Evolutionary conservation across 2,113 vertebrate species (phyloP), one percentile per base, ranked within the genome.

Genomic region (Muntiacus reevesi): DNA sequence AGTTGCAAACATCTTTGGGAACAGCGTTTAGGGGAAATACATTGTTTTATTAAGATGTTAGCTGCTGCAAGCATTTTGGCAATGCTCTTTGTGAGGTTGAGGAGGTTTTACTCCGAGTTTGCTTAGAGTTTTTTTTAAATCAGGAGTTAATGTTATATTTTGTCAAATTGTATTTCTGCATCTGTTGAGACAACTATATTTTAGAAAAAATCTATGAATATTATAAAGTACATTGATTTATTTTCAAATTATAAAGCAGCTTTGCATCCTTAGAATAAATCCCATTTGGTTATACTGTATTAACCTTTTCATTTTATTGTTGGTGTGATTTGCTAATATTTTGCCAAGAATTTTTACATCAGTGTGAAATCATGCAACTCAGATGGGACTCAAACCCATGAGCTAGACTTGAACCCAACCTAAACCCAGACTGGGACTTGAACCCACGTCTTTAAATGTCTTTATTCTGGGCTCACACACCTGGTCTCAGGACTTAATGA

Each of bases 331-430:
- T 89, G 47, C 45, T 59, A 95, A 95, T 27, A 36, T 67, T 91
- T 94, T 91, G 15, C 90, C 52, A 64, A 91, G n/a, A 97, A 85
- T 85, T 62, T 86, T 96, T 97, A 10, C 50, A 8, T 89, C 30
- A 40, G 6, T 43, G 23, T 76, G 36, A 76, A 76, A 76, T 43
- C 23, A 76, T 43, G 12, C 71, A 76, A 27, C 36, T 76, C 71
- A 76, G 71, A 76, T 27, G 12, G 36, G 36, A 14, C 12, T 43
- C 40, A 74, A 74, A 74, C 36, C 67, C 67, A 76, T 0, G 11
- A 43, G 36, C 12, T 76, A 40, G 71, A 43, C 71, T 27, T 0
- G 0, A 43, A 76, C 71, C 36, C 23, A 76, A 14, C 23, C 23
- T 76, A 76, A 76, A 76, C 12, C 71, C 23, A 76, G 71, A 43